Conservation (phyloP, 1,140 invertebrate species). For the Ips typographus region DNA sequence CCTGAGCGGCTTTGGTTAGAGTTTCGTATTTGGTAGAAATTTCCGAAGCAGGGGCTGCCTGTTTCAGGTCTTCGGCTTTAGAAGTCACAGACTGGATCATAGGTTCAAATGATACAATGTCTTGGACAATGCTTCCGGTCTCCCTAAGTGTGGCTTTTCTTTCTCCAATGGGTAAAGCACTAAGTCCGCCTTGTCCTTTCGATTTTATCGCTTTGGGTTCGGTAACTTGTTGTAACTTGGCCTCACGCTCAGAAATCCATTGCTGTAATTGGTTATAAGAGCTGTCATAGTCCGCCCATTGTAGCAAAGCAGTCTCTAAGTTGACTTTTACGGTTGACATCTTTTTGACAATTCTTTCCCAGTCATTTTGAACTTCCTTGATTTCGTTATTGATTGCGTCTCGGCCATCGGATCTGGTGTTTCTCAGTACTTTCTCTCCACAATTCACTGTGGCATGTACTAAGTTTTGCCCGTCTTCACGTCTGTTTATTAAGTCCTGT, state of each 20-base stretch:
- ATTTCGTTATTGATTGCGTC: slow-evolving; percentile 85
- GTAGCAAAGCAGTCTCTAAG: slow-evolving; percentile 85
- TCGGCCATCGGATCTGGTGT: slow-evolving; percentile 84
- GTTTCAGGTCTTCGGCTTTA: slow-evolving; percentile 86
- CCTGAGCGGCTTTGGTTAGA: slow-evolving; percentile 85
- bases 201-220: slow-evolving; percentile 81
- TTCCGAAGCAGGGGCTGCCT: slow-evolving; percentile 82
- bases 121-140: slow-evolving; percentile 90
- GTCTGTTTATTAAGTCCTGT: slow-evolving; percentile 77
- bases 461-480: slow-evolving; percentile 89
- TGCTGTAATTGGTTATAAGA: slow-evolving; percentile 88
- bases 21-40: slow-evolving; percentile 88
- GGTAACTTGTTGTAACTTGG: slow-evolving; percentile 90
- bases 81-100: slow-evolving; percentile 92
- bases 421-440: slow-evolving; percentile 88
- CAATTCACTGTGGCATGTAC: slow-evolving; percentile 88
- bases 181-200: slow-evolving; percentile 69
- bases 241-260: slow-evolving; percentile 94
- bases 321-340: slow-evolving; percentile 91
- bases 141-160: slow-evolving; percentile 85
- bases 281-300: slow-evolving; percentile 95
- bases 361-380: slow-evolving; percentile 89
- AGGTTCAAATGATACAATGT: slow-evolving; percentile 92
- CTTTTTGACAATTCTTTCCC: slow-evolving; percentile 89
- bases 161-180: slow-evolving; percentile 77